phyloP scores from a whole-genome alignment of 2,797 vertebrate species.

The Enteromius radiatus region DNA sequence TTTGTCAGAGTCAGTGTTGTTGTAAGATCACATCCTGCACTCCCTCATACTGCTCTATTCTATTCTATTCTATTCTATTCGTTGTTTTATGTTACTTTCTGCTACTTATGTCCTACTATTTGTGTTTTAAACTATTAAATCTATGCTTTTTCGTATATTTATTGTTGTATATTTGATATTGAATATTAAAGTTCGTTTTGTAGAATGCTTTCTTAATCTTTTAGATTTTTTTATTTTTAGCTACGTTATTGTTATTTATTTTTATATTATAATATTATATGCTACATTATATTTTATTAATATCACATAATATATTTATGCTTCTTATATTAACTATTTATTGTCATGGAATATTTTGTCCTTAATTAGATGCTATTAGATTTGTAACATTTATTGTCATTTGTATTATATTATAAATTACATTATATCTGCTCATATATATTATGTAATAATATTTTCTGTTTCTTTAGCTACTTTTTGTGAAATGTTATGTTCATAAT shows the following conservation, averaged over 20 bases:
- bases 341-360: not conserved
- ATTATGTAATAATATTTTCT: not conserved
- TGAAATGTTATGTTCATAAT: not conserved
- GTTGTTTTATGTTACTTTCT: too few species aligned
- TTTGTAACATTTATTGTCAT: not conserved
- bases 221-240: too few species aligned
- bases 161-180: not conserved
- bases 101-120: too few species aligned
- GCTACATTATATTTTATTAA: not conserved
- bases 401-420: not conserved
- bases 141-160: not conserved
- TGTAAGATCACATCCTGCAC: not conserved
- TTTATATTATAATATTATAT: not conserved
- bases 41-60: not conserved
- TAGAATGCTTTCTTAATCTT: too few species aligned
- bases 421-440: not conserved
- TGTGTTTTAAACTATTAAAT: too few species aligned
- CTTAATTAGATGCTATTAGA: not conserved
- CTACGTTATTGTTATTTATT: not conserved
- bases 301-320: not conserved
- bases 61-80: not conserved
- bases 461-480: not conserved
- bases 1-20: conserved; percentile 21
- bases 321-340: not conserved
- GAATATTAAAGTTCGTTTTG: not conserved